phyloP scores from a whole-genome alignment of 2,113 vertebrate genomes.

The Fulmarus glacialis region DNA sequence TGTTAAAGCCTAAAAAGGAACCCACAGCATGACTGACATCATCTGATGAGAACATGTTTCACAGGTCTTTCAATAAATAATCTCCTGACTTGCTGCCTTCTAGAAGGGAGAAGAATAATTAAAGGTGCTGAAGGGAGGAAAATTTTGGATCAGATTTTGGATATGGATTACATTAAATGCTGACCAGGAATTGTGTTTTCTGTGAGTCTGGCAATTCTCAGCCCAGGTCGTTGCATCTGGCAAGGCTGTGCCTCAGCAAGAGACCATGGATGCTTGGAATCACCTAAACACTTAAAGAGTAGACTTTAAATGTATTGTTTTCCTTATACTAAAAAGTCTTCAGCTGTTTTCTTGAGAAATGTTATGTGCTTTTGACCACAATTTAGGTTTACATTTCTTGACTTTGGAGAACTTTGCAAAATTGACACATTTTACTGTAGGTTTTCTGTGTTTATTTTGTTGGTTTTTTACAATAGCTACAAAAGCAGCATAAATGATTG shows the following conservation, averaged over 20 bases:
- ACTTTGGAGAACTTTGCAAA: background rate
- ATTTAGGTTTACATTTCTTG: background rate
- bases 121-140: background rate
- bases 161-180: background rate
- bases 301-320: background rate
- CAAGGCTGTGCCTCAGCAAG: background rate
- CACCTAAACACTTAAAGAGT: background rate
- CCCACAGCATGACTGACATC: background rate
- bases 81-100: background rate
- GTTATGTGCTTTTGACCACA: background rate
- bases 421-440: background rate
- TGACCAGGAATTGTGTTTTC: background rate
- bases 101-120: background rate
- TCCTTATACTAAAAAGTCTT: background rate
- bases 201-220: background rate
- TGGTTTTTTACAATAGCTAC: background rate
- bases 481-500: background rate
- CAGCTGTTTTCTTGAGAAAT: background rate
- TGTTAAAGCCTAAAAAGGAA: background rate
- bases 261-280: background rate
- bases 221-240: background rate
- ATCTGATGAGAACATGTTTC: background rate
- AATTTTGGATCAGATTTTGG: background rate
- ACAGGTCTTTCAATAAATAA: background rate
- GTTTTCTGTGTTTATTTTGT: background rate